Evolutionary conservation across 2,888 invertebrate species (phyloP).

Genomic region (Panzeria rudis): DNA sequence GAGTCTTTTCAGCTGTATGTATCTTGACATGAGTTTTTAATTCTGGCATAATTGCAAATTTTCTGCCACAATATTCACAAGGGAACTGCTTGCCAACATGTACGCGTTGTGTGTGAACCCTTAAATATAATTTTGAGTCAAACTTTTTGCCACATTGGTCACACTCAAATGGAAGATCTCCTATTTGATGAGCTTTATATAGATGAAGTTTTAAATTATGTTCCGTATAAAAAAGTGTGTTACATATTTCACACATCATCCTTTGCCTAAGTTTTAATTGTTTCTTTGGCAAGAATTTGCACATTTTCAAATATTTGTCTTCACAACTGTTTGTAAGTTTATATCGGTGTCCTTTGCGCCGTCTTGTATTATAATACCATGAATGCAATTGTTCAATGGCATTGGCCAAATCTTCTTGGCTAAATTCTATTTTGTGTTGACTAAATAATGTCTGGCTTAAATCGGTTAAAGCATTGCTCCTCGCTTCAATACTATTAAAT

Average conservation of each 20-base stretch:
- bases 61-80: conserved; percentile 76
- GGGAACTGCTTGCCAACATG: conserved; percentile 78
- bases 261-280: conserved; percentile 72
- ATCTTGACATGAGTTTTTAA: conserved; percentile 75
- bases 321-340: conserved; percentile 71
- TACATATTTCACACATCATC: conserved; percentile 76
- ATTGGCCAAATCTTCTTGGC: conserved; percentile 77
- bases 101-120: conserved; percentile 75
- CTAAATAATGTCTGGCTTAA: conserved; percentile 74
- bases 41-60: conserved; percentile 77
- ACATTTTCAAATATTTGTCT: conserved; percentile 75
- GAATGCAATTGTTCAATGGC: conserved; percentile 76
- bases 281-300: conserved; percentile 76
- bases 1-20: conserved; percentile 78
- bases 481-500: conserved; percentile 74
- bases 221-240: conserved; percentile 75
- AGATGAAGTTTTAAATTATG: conserved; percentile 77
- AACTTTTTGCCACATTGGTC: conserved; percentile 76
- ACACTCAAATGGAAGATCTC: conserved; percentile 78
- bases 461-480: conserved; percentile 75
- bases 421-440: conserved; percentile 73
- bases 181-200: conserved; percentile 77
- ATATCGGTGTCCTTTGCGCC: conserved; percentile 47
- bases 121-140: conserved; percentile 73
- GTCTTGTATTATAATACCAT: conserved; percentile 77